Evolutionary conservation across 2,797 vertebrate genomes (phyloP), one percentile per base, ranked within the genome.

Genomic region (Cynopterus sphinx): DNA sequence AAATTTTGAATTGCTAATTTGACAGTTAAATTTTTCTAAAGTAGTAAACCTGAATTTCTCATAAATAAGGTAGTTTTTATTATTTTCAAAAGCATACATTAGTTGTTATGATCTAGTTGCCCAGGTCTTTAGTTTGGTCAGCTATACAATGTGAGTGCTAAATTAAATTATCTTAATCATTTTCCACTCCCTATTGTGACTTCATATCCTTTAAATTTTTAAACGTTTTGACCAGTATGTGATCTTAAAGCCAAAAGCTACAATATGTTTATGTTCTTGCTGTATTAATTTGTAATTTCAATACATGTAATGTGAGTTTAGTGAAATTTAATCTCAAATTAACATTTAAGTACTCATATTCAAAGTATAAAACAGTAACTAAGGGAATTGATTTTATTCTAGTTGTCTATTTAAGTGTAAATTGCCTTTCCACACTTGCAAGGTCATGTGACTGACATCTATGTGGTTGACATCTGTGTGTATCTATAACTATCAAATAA

Each of bases 251-350:
- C 59, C 77, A 85, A 43, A 96, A 21, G 33, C 51, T 79, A 13
- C 6, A 61, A 3, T 91, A 82, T 90, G 21, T 61, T 22, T 90
- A 16, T 70, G 71, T 89, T 95, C 36, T 71, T 95, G 16, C 22
- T 87, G 24, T 88, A 73, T 86, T 96, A 22, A 39, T 83, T 90
- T 95, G 22, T 94, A 91, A 83, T 83, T 96, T 90, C 51, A 65
- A 31, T 70, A 78, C 71, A 46, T 94, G 55, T 78, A 73, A 78
- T 88, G 53, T 91, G 68, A 96, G 26, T 92, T 90, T 90, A 73
- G 53, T 88, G 46, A 95, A 82, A 75, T 88, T 82, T 89, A 53
- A 73, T 90, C 61, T 78, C 11, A 53, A 78, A n/a, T 68, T 95
- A 92, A 65, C 15, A 85, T 88, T 90, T 43, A 96, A 92, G 39